Evolutionary conservation across 1,140 invertebrate species (phyloP).

Genomic region (Solenopsis invicta): DNA sequence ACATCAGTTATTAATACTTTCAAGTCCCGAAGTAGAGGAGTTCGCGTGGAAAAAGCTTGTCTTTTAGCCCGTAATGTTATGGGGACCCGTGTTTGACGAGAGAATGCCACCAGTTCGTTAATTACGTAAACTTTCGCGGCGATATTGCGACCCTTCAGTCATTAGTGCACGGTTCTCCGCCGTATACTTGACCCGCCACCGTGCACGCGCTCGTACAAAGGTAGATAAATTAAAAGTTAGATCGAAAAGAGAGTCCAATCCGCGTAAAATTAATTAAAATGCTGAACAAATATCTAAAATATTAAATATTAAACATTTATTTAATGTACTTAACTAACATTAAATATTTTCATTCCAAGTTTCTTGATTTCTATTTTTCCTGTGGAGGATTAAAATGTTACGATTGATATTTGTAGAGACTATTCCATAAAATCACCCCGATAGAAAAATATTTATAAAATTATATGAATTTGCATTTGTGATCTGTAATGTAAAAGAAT

Average conservation of each 20-base stretch:
- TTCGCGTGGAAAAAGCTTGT: constrained; percentile 16
- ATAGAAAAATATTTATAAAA: too few relatives aligned
- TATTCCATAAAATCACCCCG: background rate
- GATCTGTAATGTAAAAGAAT: too few relatives aligned
- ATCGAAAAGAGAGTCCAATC: background rate
- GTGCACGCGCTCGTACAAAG: background rate
- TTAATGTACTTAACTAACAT: too few relatives aligned
- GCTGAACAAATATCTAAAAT: background rate
- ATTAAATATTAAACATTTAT: background rate
- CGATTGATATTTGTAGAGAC: background rate
- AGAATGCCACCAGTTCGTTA: constrained; percentile 20
- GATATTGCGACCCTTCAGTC: background rate
- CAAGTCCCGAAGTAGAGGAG: background rate
- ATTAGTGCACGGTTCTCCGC: constrained; percentile 2
- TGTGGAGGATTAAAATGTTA: too few relatives aligned
- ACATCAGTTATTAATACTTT: constrained; percentile 36
- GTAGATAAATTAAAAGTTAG: background rate
- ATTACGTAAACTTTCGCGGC: constrained; percentile 35
- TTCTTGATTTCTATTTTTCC: background rate
- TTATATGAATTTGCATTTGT: too few relatives aligned
- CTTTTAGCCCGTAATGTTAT: background rate
- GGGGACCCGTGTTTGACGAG: background rate
- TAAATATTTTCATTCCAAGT: background rate
- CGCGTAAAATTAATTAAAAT: background rate
- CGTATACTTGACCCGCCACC: background rate